Base-by-base conservation (phyloP, 2,888 invertebrate species). In the Neria commutata region DNA sequence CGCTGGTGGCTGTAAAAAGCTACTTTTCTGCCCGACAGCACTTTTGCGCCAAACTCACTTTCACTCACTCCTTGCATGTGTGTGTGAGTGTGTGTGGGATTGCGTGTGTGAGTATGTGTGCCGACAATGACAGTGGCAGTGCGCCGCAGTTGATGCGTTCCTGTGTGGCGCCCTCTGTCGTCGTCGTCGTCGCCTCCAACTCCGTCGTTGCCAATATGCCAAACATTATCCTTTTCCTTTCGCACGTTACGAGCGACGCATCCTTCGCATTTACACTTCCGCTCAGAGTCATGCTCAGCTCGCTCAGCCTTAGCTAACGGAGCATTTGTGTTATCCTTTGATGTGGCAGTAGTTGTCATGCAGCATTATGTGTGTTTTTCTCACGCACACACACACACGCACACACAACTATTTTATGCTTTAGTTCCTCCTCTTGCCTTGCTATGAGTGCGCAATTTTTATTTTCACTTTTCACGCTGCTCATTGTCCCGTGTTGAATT, bases 231-330 rank as follows among this genome's bases (percentile, higher is more conserved):
- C 46, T 21, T 46, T 19, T 46, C 24, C n/a, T 23, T 26, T 29
- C 29, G 11, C 11, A 11, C 29, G 11, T 29, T 29, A 29, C 11
- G 11, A 25, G 29, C 19, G 40, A 54, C 45, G 40, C 54, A 42
- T 53, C 42, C 23, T 24, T 48, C 21, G 40, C 45, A 42, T 45
- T 45, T 50, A 50, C 45, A 42, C 50, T 50, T 56, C 56, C 56
- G 49, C 48, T 50, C 48, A 50, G 10, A 45, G 29, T 29, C 29
- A 29, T 11, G 29, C 11, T 29, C n/a, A n/a, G n/a, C n/a, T n/a
- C n/a, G n/a, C n/a, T n/a, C n/a, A n/a, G n/a, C n/a, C n/a, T n/a
- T n/a, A n/a, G n/a, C n/a, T n/a, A n/a, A n/a, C n/a, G n/a, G n/a
- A n/a, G n/a, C n/a, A n/a, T n/a, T n/a, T n/a, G n/a, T 29, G 29